Conservation (phyloP, 1,140 invertebrate genomes). For the Schlechtendalia chinensis region DNA sequence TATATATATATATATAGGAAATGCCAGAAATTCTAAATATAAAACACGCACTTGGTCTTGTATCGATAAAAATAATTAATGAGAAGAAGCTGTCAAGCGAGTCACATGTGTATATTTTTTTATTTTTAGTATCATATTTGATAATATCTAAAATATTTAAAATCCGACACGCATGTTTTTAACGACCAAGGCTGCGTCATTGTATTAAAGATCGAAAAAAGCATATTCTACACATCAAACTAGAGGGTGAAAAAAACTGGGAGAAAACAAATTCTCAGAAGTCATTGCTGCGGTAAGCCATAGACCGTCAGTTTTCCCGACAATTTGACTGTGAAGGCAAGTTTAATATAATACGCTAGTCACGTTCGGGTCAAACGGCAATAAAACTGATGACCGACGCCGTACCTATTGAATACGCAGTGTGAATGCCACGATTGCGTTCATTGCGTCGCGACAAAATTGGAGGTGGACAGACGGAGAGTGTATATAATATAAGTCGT, state of each 20-base stretch:
- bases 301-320: too few relatives aligned
- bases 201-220: too few relatives aligned
- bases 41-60: not conserved
- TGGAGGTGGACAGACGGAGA: not conserved
- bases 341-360: conserved; percentile 1
- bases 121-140: too few relatives aligned
- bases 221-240: too few relatives aligned
- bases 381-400: conserved; percentile 10
- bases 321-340: not conserved
- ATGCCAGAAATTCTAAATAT: too few relatives aligned
- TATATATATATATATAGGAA: too few relatives aligned
- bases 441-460: not conserved
- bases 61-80: not conserved
- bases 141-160: too few relatives aligned
- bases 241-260: too few relatives aligned
- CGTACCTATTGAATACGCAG: not conserved
- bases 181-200: too few relatives aligned
- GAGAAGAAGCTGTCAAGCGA: not conserved
- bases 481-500: not conserved
- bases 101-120: not conserved
- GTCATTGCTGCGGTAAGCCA: too few relatives aligned
- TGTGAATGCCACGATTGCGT: conserved; percentile 14
- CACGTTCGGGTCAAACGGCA: conserved; percentile 29
- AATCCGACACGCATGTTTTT: too few relatives aligned
- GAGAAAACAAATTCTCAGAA: too few relatives aligned